A percentile compares a stretch with the other conserved stretches of the same genome.
phyloP scores from a whole-genome alignment of 2,113 vertebrate genomes.

The Zosterops lateralis region DNA sequence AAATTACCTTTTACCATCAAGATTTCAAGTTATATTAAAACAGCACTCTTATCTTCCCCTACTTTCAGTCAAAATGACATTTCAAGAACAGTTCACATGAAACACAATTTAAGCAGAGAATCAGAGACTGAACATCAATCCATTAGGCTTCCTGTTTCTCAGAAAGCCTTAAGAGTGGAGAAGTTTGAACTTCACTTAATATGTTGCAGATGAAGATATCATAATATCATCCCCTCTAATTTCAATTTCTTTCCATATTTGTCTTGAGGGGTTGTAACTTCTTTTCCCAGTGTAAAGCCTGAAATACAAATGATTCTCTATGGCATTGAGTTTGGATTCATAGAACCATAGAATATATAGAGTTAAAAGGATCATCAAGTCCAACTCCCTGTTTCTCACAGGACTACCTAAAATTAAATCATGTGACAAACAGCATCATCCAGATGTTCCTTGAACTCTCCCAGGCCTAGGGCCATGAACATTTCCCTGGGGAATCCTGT shows the following conservation, averaged over 20 bases:
- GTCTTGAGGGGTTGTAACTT: neutral
- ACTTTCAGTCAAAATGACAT: neutral
- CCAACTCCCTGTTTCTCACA: neutral
- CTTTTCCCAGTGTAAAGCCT: neutral
- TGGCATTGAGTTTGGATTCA: neutral
- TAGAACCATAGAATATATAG: neutral
- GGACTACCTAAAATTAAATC: neutral
- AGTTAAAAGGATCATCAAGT: neutral
- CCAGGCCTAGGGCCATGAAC: fast-evolving
- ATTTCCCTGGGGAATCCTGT: neutral
- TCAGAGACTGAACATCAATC: neutral
- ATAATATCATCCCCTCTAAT: neutral
- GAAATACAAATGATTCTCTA: neutral
- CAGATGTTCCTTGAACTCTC: neutral
- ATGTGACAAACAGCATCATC: neutral
- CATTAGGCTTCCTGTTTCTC: neutral
- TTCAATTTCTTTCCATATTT: neutral
- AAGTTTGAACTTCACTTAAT: neutral
- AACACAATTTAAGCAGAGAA: neutral
- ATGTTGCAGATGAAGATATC: neutral
- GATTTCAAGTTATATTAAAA: constrained; percentile 9
- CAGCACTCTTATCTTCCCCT: neutral
- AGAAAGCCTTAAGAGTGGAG: neutral
- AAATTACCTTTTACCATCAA: constrained; percentile 5
- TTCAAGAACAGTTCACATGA: neutral